phyloP scores from a whole-genome alignment of 2,888 invertebrate species.

The Heliconius aoede region DNA sequence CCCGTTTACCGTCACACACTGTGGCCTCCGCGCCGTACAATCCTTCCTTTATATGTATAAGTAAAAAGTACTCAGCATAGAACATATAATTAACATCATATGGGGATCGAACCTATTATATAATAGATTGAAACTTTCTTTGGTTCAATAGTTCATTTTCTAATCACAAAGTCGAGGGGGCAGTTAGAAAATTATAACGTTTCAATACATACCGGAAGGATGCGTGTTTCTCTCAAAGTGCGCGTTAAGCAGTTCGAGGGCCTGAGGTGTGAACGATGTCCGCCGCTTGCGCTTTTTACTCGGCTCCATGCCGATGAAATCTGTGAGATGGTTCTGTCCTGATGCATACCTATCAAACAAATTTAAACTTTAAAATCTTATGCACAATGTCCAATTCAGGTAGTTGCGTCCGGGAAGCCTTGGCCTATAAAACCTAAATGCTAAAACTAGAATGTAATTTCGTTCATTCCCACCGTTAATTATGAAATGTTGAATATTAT shows the following conservation, averaged over 20 bases:
- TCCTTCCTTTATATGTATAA: no score
- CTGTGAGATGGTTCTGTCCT: slow-evolving; percentile 96
- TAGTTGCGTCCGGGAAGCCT: background rate
- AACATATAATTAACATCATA: no score
- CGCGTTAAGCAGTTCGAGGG: slow-evolving; percentile 95
- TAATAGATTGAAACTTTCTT: no score
- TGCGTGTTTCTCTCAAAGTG: slow-evolving; percentile 99
- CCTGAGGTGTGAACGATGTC: slow-evolving; percentile 98
- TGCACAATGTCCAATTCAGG: background rate
- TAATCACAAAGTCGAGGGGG: no score
- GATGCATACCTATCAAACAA: slow-evolving; percentile 90
- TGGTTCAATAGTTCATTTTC: no score
- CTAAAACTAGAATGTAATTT: slow-evolving; percentile 23
- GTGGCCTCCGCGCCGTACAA: no score
- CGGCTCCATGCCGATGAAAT: slow-evolving; percentile 97
- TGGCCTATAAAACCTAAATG: slow-evolving; percentile 26
- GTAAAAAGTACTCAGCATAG: no score
- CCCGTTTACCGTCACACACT: no score
- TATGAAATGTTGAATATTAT: slow-evolving; percentile 11
- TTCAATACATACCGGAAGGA: slow-evolving; percentile 91
- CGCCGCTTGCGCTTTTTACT: slow-evolving; percentile 98
- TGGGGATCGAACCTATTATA: no score
- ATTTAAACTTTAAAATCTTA: slow-evolving; percentile 46
- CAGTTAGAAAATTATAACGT: no score
- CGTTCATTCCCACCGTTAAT: slow-evolving; percentile 28